Conservation (phyloP, 2,797 vertebrate species). For the Corythornis leucogaster region DNA sequence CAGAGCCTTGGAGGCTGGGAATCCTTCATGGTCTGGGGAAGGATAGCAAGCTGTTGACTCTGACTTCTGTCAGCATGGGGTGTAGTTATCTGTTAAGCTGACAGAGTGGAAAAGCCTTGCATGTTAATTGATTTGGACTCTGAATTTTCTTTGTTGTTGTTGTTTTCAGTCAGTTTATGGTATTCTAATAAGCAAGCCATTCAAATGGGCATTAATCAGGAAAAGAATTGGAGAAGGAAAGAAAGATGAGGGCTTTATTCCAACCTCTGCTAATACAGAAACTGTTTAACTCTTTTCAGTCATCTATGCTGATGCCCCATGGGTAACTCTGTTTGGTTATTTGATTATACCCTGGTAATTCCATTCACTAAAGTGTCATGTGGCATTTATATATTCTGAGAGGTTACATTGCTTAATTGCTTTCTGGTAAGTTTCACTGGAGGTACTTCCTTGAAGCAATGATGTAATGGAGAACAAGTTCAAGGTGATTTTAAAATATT, state of each 20-base stretch:
- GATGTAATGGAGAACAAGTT: neutral
- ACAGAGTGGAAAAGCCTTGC: neutral
- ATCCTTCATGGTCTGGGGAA: slow-evolving; percentile 35
- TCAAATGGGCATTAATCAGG: neutral
- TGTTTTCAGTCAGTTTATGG: neutral
- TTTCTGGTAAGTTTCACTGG: neutral
- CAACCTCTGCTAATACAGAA: slow-evolving; percentile 1
- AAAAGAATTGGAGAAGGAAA: neutral
- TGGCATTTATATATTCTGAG: neutral
- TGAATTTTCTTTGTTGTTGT: neutral
- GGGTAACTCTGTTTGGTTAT: neutral
- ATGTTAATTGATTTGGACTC: slow-evolving; percentile 12
- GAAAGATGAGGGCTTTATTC: slow-evolving; percentile 4
- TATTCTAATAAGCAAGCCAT: slow-evolving; percentile 40
- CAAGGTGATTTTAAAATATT: neutral
- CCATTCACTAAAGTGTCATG: neutral
- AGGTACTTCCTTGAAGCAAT: neutral
- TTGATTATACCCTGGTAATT: neutral
- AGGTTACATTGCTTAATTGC: neutral
- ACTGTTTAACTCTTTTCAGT: slow-evolving; percentile 35
- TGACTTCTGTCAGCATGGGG: neutral
- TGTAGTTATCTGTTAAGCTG: slow-evolving; percentile 10
- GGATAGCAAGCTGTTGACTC: neutral
- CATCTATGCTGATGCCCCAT: neutral
- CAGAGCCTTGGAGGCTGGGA: slow-evolving; percentile 24